Base-by-base conservation (phyloP, 2,797 vertebrate species). In the Percopsis omiscomaycus region DNA sequence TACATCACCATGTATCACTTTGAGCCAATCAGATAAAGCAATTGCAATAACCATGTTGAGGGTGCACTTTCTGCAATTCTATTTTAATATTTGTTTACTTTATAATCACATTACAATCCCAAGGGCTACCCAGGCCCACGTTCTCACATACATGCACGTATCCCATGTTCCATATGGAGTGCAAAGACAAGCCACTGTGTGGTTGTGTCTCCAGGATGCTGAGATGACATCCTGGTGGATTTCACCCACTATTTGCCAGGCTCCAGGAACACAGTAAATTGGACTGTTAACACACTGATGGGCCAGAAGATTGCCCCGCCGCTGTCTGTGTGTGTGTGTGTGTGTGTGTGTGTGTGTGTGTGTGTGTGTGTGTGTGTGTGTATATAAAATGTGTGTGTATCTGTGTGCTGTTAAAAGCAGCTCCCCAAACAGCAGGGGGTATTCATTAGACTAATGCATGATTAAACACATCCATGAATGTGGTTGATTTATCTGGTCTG, bases 381-480 rank as follows among this genome's bases (percentile, higher is more conserved):
- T 27, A 5, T 15, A 13, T 15, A 5, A n/a, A n/a, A n/a, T 14
- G 14, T 51, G 49, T 51, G 5, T 51, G 32, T 37, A 6, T 37
- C 4, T 37, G 48, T 49, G 13, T 49, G 48, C 32, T 37, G 32
- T 37, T 37, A 37, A 37, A 37, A 74, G 66, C 74, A 77, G 55
- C 70, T 82, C 74, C 72, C 61, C 70, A 83, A 79, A 85, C 85
- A 85, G 79, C 75, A 71, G 82, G 82, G 72, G 81, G 55, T 83
- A 42, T 77, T 73, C 86, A 83, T 83, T 83, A 83, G 75, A 71
- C 81, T 85, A 84, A 85, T 81, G 75, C 81, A 81, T 84, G 79
- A 85, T 86, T 86, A 86, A 85, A 84, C 81, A 88, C 84, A 80
- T 78, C 79, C 83, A 84, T 81, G 84, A 79, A 85, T 88, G 81